phyloP scores from a whole-genome alignment of 2,113 vertebrate genomes.

The Cynocephalus volans region DNA sequence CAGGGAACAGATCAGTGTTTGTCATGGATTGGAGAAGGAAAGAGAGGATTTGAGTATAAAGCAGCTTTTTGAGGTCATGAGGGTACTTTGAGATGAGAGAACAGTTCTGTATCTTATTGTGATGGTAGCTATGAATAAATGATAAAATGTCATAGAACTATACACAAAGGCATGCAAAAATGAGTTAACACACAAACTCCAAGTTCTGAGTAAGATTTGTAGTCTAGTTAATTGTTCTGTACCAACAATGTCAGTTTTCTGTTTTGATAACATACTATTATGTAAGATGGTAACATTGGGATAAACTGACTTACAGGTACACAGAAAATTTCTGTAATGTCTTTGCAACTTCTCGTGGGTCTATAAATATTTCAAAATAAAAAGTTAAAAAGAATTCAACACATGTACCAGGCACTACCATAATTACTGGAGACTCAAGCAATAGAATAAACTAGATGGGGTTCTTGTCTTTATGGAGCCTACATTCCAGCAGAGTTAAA shows the following conservation, averaged over 20 bases:
- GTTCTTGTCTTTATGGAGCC: not conserved
- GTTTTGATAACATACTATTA: not conserved
- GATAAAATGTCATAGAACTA: not conserved
- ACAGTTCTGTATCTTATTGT: not conserved
- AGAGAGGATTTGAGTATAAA: not conserved
- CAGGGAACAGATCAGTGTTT: not conserved
- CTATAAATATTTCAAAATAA: not conserved
- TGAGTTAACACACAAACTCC: not conserved
- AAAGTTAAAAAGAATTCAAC: not conserved
- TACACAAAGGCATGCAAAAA: not conserved
- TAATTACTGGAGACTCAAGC: not conserved
- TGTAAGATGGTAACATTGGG: not conserved
- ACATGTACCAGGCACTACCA: too few relatives aligned
- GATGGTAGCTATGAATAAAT: not conserved
- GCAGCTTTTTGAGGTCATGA: not conserved
- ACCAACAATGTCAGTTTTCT: not conserved
- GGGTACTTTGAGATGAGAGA: not conserved
- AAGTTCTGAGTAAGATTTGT: not conserved
- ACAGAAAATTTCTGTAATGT: not conserved
- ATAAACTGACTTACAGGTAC: not conserved
- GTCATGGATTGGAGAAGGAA: not conserved
- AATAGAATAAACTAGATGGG: not conserved
- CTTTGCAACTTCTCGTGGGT: not conserved
- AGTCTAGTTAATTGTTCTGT: not conserved
- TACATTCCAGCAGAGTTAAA: not conserved